Evolutionary conservation across 2,888 invertebrate species (phyloP), one percentile per base, ranked within the genome.

Genomic region (Oscheius sp.): DNA sequence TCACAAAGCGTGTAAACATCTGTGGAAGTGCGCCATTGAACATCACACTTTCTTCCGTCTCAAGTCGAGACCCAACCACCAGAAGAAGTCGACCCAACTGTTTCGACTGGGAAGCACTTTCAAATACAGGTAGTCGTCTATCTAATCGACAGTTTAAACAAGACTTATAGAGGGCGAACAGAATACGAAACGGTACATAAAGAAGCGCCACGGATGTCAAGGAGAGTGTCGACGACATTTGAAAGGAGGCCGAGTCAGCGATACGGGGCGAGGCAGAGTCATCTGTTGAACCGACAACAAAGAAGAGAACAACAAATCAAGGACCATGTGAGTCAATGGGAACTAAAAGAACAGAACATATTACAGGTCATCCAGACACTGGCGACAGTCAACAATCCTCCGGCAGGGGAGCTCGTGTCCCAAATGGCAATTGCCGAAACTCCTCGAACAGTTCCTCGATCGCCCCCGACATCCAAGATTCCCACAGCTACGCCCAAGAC

Each of bases 21-120:
- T 99, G 80, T 99, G 99, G 99, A 99, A 99, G 90, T 99, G 99
- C 91, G 98, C 98, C 29, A 95, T 99, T 0, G 99, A 99, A 90
- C 96, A 99, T 91, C 99, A 99, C 91, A 95, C 97, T 0, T 99
- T 99, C 91, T 99, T 98, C 92, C 93, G 99, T 78, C 91, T 99
- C 45, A 86, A 84, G 69, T 71, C 71, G 5, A 58, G 74, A 12
- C 77, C 49, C 7, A 35, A 49, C 63, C 68, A 64, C 45, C 53
- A 59, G 52, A 41, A 75, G 61, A 63, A 70, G 27, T 52, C 41
- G 27, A 71, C 76, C 16, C 86, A 86, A 63, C 97, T 99, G 91
- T 96, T 99, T 91, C 92, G 99, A 77, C 96, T 99, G 95, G 98
- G 98, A 69, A 98, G 98, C 16, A 92, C 98, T 72, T 99, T 99